Evolutionary conservation across 2,888 invertebrate genomes (phyloP), one percentile per base, ranked within the genome.

Genomic region (Quadriops clusia): DNA sequence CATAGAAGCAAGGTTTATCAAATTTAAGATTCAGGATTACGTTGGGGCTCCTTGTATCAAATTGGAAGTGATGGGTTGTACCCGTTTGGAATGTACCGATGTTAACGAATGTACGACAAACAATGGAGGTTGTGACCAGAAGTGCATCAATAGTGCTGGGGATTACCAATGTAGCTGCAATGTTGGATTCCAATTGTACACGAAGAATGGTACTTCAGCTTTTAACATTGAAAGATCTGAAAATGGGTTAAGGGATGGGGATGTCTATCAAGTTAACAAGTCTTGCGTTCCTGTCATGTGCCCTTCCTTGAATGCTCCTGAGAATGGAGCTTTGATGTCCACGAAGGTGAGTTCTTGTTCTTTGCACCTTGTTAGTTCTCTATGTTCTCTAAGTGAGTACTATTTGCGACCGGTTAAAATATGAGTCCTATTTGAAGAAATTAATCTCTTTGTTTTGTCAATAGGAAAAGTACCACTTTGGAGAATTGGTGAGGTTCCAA

Each of bases 261-360:
- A 95, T 53, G 72, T 79, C 2, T 85, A 81, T 54, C 83, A 87
- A 54, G 72, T 80, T 44, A 93, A 94, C 56, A 94, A 95, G 64
- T 86, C 93, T 16, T 95, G 94, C 58, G 93, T 94, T 7, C 86
- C 89, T 0, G 72, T 90, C 3, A 86, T 89, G 85, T 93, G 91
- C 44, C 84, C 89, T 4, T 57, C 68, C 2, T 55, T 90, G 21
- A 56, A 66, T 16, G 67, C 79, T 3, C 90, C 90, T 1, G 86
- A 87, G 56, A 89, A 90, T 56, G 91, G 90, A 33, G 71, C 81
- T 45, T 63, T 90, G 15, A 57, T 91, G 5, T 78, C 87, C 0
- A 87, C 86, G 1, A 83, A 84, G 50, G 64, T 63, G 45, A 34
- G 28, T n/a, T n/a, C n/a, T n/a, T n/a, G n/a, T n/a, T n/a, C n/a